Base-by-base conservation (phyloP, 2,888 invertebrate species). In the Xanthostigma xanthostigma region DNA sequence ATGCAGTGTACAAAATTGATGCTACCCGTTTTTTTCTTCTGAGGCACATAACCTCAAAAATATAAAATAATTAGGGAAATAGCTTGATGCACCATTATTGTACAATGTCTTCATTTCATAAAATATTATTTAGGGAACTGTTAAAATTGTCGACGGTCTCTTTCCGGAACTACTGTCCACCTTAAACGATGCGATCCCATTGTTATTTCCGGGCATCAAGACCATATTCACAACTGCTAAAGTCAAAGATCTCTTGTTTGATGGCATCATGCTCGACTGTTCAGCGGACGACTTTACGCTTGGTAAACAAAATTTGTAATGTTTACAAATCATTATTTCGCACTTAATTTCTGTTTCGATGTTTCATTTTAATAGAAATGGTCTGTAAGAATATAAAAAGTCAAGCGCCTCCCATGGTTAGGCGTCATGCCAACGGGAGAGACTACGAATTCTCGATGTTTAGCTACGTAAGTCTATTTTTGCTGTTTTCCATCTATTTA, bases 401-500 rank as follows among this genome's bases (percentile, higher is more conserved):
- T 12, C 53, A 55, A 38, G 50, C 59, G 9, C 66, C 63, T 1
- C 70, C 71, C 1, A 68, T 71, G 0, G 70, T 74, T 0, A 70
- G 72, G 65, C 57, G 69, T 33, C 58, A 56, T 2, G 69, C 68
- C 4, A 67, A 70, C n/a, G 65, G 62, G 2, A 61, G 63, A n/a
- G 75, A 75, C 45, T 74, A 67, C 52, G 69, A 71, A 54, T 75
- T 75, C 63, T 72, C 76, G 0, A 69, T 75, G 67, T 73, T 76
- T 55, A 62, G 65, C 41, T 71, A 75, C 54, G 76, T 76, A 63
- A 64, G 74, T 66, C 36, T 27, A 36, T 36, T 70, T 65, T 12
- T 11, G 37, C 17, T n/a, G 14, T 46, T 8, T 17, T 17, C 17
- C 17, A 17, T 17, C 17, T 17, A 17, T 3, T 17, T 3, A 17